phyloP scores from a whole-genome alignment of 2,113 vertebrate species.

The Caracal caracal region DNA sequence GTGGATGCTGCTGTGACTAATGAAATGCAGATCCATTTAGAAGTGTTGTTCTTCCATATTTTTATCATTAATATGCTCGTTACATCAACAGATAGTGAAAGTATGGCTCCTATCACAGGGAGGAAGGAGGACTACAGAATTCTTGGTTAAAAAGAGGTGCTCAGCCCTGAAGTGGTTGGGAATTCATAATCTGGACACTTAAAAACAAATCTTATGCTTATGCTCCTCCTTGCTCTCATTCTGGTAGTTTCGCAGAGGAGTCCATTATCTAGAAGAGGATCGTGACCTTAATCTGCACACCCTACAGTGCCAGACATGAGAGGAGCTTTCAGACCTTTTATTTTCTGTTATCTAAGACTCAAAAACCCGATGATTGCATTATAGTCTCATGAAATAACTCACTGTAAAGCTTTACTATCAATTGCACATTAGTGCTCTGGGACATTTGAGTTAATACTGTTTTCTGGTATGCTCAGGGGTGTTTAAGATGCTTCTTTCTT shows the following conservation, averaged over 20 bases:
- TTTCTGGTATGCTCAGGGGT: neutral
- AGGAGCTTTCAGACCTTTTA: neutral
- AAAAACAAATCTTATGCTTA: neutral
- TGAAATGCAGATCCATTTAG: neutral
- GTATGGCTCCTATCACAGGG: neutral
- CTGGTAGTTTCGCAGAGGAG: neutral
- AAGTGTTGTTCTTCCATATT: neutral
- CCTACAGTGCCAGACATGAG: neutral
- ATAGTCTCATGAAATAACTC: neutral
- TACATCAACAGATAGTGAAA: neutral
- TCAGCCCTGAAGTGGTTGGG: neutral
- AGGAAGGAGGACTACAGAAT: neutral
- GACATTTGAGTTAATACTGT: neutral
- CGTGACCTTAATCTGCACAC: neutral
- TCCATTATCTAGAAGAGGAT: neutral
- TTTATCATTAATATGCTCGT: neutral
- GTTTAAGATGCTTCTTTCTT: neutral
- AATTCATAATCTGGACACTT: neutral
- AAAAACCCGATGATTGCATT: neutral
- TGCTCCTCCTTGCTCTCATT: neutral
- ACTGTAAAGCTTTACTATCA: neutral
- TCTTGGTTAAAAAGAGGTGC: neutral
- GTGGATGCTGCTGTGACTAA: neutral
- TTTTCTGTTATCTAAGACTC: neutral
- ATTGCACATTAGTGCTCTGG: accelerated